Evolutionary conservation across 2,888 invertebrate genomes (phyloP).

Genomic region (Melieria crassipennis): DNA sequence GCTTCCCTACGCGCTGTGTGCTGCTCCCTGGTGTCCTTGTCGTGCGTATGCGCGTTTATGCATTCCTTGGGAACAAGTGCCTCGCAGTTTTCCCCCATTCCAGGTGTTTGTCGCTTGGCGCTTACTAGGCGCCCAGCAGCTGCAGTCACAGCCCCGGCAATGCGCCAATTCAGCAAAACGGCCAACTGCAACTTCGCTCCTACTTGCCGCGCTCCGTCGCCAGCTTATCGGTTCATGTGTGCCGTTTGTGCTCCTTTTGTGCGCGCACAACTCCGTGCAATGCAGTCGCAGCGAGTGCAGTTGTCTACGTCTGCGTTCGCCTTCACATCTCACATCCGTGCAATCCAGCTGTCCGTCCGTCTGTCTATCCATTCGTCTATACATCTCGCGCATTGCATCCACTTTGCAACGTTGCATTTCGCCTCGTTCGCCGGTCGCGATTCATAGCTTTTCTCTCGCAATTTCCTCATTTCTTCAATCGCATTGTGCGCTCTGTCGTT

Average conservation of each 20-base stretch:
- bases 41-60: no score
- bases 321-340: not conserved
- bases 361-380: slow-evolving; percentile 4
- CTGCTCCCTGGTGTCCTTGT: no score
- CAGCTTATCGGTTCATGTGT: slow-evolving; percentile 9
- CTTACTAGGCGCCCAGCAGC: slow-evolving; percentile 55
- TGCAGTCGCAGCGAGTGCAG: not conserved
- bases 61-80: no score
- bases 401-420: slow-evolving; percentile 20
- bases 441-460: slow-evolving; percentile 2
- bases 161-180: not conserved
- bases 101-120: slow-evolving; percentile 57
- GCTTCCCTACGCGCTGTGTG: no score
- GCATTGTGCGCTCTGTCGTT: not conserved
- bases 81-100: slow-evolving; percentile 51
- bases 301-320: not conserved
- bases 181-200: no score
- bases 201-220: not conserved
- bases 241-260: slow-evolving; percentile 10
- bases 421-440: slow-evolving; percentile 23
- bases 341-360: slow-evolving; percentile 14
- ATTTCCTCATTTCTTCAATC: slow-evolving; percentile 31
- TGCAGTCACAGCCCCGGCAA: slow-evolving; percentile 13
- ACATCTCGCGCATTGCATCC: slow-evolving; percentile 17
- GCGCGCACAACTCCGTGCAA: not conserved